Base-by-base conservation (phyloP, 2,888 invertebrate species). In the Thecophora atra region DNA sequence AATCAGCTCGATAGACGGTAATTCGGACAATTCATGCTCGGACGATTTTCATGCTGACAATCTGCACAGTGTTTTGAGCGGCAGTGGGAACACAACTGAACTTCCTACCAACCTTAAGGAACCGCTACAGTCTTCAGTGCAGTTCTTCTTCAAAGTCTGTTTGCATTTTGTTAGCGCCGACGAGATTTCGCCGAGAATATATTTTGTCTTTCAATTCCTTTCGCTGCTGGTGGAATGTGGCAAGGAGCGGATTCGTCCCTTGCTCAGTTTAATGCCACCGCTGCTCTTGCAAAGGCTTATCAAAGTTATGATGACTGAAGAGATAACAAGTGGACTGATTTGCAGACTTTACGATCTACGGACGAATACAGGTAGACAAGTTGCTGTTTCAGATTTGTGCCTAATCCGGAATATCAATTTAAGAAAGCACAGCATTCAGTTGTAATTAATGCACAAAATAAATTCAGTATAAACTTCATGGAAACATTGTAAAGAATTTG, bases 321-420 rank as follows among this genome's bases (percentile, higher is more conserved):
- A 86, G 64, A 81, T 86, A 65, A 82, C 83, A n/a, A 85, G 84
- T 3, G 87, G 87, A 1, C 79, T 87, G 24, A 84, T 87, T 60
- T 81, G 83, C 67, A 84, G 87, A 71, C 80, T 87, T 74, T 94
- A 97, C 84, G 96, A 96, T 86, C 89, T 96, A 64, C 89, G 91
- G 66, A 91, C 91, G 24, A 86, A 90, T 24, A 89, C 90, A 70
- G 96, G 97, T 1, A 89, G 96, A 71, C 94, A 94, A 82, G 91
- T 94, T 72, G 95, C 95, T 70, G 95, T 96, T 0, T 91, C 95
- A 80, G 96, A 96, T 85, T 88, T 97, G 73, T 96, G 96, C 84
- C 90, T 96, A 81, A 89, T 95, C 80, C 89, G 95, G 75, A 95
- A 95, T 87, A 93, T 94, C 88, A 89, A 91, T 78, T 87, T 94